Evolutionary conservation across 1,140 invertebrate species (phyloP).

Genomic region (Epicauta chinensis): DNA sequence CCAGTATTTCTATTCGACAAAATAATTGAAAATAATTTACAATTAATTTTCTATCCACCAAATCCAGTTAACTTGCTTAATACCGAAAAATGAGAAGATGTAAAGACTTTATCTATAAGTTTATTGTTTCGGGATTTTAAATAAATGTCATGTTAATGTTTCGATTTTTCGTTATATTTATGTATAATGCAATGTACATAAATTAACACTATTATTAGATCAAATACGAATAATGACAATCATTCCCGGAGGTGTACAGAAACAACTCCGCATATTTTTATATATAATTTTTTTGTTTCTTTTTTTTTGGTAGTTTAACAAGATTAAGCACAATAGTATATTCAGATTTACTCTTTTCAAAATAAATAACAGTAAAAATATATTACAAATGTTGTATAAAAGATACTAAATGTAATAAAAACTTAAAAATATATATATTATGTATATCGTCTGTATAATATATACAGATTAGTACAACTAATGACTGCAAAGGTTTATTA

Average conservation of each 20-base stretch:
- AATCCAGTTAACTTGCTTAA: too few species aligned
- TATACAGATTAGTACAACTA: constrained; percentile 39
- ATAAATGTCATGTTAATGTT: constrained; percentile 8
- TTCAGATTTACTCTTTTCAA: constrained; percentile 28
- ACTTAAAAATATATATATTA: constrained; percentile 27
- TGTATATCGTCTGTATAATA: constrained; percentile 38
- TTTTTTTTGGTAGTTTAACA: constrained; percentile 25
- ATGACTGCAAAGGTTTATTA: constrained; percentile 25
- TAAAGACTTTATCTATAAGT: too few species aligned
- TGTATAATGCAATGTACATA: constrained; percentile 42
- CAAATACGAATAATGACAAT: constrained; percentile 42
- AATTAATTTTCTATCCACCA: too few species aligned
- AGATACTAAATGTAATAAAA: constrained; percentile 39
- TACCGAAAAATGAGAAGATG: too few species aligned
- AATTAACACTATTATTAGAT: constrained; percentile 43
- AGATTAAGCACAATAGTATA: constrained; percentile 37
- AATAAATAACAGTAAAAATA: constrained; percentile 42
- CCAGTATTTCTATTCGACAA: too few species aligned
- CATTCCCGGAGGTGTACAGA: constrained; percentile 35
- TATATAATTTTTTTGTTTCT: not conserved
- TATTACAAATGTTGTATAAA: constrained; percentile 41
- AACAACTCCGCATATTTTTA: constrained; percentile 25
- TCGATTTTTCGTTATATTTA: constrained; percentile 39
- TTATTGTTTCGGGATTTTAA: too few species aligned
- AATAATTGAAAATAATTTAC: too few species aligned